These are phyloP conservation scores for Dichetophora obliterata DNA, from an alignment of 2,888 invertebrate species.

Conservation along the genomic window DNA sequence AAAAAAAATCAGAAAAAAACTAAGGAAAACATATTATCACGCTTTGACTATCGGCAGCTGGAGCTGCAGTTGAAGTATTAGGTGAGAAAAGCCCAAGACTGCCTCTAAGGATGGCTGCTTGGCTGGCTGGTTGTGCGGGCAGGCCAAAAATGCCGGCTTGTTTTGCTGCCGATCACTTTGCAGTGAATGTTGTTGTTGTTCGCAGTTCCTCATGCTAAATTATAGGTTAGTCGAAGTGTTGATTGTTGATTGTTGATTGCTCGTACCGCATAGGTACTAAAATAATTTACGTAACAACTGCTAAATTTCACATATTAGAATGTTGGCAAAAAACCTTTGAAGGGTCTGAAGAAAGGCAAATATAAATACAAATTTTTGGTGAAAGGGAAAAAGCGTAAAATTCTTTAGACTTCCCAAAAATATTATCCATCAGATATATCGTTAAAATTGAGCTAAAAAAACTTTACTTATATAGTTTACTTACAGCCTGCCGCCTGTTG, in stretches of 20 bases:
- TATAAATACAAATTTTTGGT: not conserved
- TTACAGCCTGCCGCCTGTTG: too few species aligned
- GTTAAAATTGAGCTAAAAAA: too few species aligned
- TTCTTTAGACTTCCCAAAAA: not conserved
- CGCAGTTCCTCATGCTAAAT: conserved; percentile 28
- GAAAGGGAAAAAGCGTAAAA: not conserved
- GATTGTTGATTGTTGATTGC: conserved; percentile 34
- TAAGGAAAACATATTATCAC: conserved; percentile 1
- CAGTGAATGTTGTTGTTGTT: not conserved
- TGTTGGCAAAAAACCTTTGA: not conserved
- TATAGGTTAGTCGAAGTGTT: conserved; percentile 33
- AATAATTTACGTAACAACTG: conserved; percentile 2
- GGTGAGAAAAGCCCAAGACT: conserved; percentile 18
- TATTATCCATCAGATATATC: too few species aligned
- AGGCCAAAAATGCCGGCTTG: not conserved
- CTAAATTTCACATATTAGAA: not conserved
- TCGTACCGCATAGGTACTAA: conserved; percentile 1
- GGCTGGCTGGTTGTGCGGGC: not conserved
- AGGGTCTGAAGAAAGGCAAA: not conserved
- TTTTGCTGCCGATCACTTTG: not conserved
- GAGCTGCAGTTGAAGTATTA: conserved; percentile 10
- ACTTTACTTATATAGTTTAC: too few species aligned
- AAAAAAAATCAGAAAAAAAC: too few species aligned
- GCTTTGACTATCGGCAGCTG: conserved; percentile 22
- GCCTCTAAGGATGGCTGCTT: conserved; percentile 14